Percentiles rank a stretch among this genome's conserved stretches.
phyloP scores from a whole-genome alignment of 2,113 vertebrate genomes.

The Leiothrix lutea region DNA sequence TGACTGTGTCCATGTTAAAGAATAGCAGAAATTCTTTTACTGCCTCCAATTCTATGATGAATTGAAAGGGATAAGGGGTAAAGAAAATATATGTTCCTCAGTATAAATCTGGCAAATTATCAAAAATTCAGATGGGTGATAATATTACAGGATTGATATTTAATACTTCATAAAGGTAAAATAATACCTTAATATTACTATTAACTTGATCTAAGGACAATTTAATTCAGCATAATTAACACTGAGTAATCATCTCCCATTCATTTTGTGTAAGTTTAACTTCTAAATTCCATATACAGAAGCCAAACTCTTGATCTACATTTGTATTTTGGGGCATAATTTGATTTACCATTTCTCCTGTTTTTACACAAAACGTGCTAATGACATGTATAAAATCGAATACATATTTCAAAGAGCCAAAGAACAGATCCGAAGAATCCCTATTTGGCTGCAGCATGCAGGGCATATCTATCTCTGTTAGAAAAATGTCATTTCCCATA shows the following conservation, averaged over 20 bases:
- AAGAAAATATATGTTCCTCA: background rate
- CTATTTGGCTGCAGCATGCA: background rate
- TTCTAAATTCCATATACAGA: background rate
- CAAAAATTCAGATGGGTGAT: background rate
- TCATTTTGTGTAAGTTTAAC: background rate
- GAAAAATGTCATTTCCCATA: constrained; percentile 42
- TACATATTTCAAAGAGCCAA: constrained; percentile 22
- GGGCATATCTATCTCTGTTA: constrained; percentile 5
- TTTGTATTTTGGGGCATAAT: constrained; percentile 22
- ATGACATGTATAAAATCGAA: constrained; percentile 43
- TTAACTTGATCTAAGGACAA: background rate
- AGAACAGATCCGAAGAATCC: constrained; percentile 15
- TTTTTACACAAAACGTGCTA: constrained; percentile 49
- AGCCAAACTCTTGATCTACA: background rate
- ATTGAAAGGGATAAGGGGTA: background rate
- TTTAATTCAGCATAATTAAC: background rate
- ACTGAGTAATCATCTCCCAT: background rate
- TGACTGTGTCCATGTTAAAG: background rate
- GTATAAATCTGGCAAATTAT: background rate
- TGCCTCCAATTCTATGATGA: background rate
- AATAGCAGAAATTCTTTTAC: background rate
- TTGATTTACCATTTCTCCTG: constrained; percentile 23
- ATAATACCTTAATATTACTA: background rate
- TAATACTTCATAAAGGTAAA: background rate
- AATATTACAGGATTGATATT: background rate